Evolutionary conservation across 2,113 vertebrate species (phyloP).

Genomic region (Percopsis transmontana): DNA sequence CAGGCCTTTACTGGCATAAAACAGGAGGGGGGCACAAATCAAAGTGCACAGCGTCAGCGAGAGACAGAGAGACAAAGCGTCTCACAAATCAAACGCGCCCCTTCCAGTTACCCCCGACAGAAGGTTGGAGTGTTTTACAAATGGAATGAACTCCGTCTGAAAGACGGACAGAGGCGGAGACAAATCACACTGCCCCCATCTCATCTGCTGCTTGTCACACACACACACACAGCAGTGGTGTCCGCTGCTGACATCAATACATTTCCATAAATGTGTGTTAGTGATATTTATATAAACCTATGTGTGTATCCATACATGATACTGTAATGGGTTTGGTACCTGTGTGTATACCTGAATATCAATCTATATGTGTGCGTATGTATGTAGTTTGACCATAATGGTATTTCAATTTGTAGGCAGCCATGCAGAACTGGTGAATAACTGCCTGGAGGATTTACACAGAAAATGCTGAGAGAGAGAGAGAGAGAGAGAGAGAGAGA

Average conservation of each 20-base stretch:
- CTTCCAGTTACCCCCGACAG: constrained; percentile 16
- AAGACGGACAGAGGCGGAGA: constrained; percentile 19
- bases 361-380: background rate
- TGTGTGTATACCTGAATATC: background rate
- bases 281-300: background rate
- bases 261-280: background rate
- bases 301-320: background rate
- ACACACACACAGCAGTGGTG: background rate
- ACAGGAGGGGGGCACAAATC: constrained; percentile 47
- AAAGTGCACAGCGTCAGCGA: constrained; percentile 22
- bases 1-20: constrained; percentile 4
- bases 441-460: constrained; percentile 46
- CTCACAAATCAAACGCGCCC: constrained; percentile 62
- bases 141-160: constrained; percentile 48
- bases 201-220: constrained; percentile 46
- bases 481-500: background rate
- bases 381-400: constrained; percentile 33
- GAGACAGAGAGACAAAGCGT: constrained; percentile 17
- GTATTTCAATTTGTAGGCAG: constrained; percentile 37
- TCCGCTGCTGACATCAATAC: constrained; percentile 36
- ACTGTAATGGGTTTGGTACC: background rate
- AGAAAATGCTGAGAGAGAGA: background rate
- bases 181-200: constrained; percentile 60
- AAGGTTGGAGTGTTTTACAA: constrained; percentile 53
- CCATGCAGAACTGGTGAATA: constrained; percentile 36